These are phyloP conservation scores for Otocyon megalotis DNA, from an alignment of 2,113 vertebrate genomes.

Conservation along the genomic window DNA sequence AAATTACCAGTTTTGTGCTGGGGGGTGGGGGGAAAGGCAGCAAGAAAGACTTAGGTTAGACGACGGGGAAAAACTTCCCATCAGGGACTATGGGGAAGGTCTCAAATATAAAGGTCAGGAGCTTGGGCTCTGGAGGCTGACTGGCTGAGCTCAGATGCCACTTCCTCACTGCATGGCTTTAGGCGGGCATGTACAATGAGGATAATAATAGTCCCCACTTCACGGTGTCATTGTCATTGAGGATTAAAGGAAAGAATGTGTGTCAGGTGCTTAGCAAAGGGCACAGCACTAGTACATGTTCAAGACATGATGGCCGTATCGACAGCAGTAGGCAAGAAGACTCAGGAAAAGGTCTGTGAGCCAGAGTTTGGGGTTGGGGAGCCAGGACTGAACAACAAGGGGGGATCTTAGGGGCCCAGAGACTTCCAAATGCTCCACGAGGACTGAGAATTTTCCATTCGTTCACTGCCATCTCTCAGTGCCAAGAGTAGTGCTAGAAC, in stretches of 20 bases:
- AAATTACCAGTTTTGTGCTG: background rate
- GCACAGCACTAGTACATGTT: background rate
- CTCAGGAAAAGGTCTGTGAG: background rate
- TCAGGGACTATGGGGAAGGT: background rate
- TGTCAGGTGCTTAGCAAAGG: background rate
- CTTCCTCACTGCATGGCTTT: background rate
- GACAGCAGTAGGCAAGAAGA: background rate
- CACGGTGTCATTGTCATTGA: background rate
- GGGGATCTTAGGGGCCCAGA: background rate
- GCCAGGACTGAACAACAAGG: background rate
- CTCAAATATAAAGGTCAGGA: background rate
- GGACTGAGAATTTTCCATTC: background rate
- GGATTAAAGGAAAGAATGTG: background rate
- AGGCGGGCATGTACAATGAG: background rate
- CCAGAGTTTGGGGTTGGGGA: background rate
- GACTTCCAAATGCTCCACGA: background rate
- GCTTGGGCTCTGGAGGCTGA: slow-evolving; percentile 3
- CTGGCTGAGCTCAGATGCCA: background rate
- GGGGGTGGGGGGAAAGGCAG: background rate
- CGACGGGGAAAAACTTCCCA: background rate
- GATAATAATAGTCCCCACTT: background rate
- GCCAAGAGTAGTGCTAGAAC: background rate
- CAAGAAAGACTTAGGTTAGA: slow-evolving; percentile 26
- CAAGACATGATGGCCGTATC: background rate
- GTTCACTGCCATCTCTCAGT: background rate